Conservation (phyloP, 1,140 invertebrate genomes). For the Saccostrea glomerata region DNA sequence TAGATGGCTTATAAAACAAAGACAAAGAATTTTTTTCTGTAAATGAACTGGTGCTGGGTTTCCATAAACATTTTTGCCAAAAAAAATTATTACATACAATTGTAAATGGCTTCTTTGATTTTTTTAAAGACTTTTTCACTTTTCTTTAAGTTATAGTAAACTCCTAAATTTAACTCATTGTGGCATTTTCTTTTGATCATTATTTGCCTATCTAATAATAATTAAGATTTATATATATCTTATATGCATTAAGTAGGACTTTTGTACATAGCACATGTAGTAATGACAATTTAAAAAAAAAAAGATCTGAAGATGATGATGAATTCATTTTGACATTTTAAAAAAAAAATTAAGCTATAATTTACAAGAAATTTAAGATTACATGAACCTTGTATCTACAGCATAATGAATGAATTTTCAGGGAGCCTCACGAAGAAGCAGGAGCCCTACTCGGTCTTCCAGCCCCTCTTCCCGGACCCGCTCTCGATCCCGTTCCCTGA, state of each 20-base stretch:
- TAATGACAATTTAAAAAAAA: no score
- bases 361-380: not conserved
- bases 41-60: not conserved
- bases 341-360: not conserved
- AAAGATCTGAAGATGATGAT: no score
- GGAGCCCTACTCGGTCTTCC: constrained; percentile 67
- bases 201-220: no score
- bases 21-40: not conserved
- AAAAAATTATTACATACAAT: not conserved
- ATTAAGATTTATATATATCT: no score
- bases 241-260: no score
- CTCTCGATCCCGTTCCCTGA: constrained; percentile 67
- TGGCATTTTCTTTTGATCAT: no score
- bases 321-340: no score
- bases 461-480: constrained; percentile 62
- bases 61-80: not conserved
- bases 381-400: not conserved
- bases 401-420: constrained; percentile 50
- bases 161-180: no score
- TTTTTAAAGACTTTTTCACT: no score
- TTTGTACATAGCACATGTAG: no score
- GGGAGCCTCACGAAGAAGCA: constrained; percentile 65
- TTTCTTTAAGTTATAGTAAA: no score
- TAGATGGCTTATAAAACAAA: not conserved
- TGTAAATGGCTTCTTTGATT: no score